These are phyloP conservation scores for Polia nebulosa DNA, from an alignment of 2,888 invertebrate species.

Conservation along the genomic window DNA sequence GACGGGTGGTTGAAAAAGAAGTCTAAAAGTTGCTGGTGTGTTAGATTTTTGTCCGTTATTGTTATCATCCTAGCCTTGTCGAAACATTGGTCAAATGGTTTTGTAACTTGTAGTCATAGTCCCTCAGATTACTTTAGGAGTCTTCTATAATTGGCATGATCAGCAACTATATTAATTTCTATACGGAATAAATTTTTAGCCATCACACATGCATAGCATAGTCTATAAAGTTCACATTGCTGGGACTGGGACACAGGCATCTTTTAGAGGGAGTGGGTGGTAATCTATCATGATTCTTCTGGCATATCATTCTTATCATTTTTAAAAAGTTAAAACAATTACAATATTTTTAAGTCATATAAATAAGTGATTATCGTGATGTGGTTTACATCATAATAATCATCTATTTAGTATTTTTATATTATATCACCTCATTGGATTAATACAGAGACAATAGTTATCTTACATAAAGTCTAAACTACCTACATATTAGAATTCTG, in stretches of 20 bases:
- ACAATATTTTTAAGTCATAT: too few species aligned
- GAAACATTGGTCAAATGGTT: background rate
- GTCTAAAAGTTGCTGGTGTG: constrained; percentile 68
- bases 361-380: too few species aligned
- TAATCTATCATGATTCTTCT: too few species aligned
- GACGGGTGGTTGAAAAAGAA: constrained; percentile 74
- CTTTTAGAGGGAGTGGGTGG: background rate
- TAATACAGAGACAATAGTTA: too few species aligned
- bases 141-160: background rate
- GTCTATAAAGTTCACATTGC: background rate
- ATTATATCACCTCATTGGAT: too few species aligned
- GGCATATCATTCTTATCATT: too few species aligned
- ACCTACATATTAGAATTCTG: too few species aligned
- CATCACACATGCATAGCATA: background rate
- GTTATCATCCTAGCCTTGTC: background rate
- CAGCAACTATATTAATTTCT: background rate
- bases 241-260: constrained; percentile 1
- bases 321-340: too few species aligned
- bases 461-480: too few species aligned
- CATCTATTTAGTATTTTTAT: too few species aligned
- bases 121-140: background rate
- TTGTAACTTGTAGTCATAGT: background rate
- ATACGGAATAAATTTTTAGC: background rate
- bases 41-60: constrained; percentile 20
- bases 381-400: too few species aligned